These are phyloP conservation scores for Smittia sp. DNA, from an alignment of 2,888 invertebrate species.

Conservation along the genomic window DNA sequence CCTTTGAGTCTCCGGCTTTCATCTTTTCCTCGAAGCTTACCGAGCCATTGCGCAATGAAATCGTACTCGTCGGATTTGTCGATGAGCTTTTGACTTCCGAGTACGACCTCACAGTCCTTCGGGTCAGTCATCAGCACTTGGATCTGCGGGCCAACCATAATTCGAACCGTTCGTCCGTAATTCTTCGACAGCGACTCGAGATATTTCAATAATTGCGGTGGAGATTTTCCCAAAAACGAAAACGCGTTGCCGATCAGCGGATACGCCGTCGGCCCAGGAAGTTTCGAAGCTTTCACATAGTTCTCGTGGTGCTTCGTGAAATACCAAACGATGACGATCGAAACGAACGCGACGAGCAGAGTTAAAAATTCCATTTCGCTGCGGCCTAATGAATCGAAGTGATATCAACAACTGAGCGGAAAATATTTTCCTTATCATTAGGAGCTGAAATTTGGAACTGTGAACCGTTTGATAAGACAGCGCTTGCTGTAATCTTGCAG, in stretches of 20 bases:
- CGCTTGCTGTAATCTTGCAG: too few relatives aligned
- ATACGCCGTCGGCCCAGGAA: constrained; percentile 51
- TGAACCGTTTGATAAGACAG: neutral
- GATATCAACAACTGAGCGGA: neutral
- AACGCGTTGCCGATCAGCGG: constrained; percentile 58
- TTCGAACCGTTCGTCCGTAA: constrained; percentile 47
- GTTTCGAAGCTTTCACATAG: constrained; percentile 46
- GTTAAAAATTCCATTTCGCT: constrained; percentile 24
- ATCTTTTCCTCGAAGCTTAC: too few relatives aligned
- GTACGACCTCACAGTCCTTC: constrained; percentile 52
- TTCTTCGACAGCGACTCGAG: constrained; percentile 44
- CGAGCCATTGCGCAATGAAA: constrained; percentile 46
- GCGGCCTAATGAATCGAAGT: neutral
- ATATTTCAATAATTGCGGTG: constrained; percentile 44
- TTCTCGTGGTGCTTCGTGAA: constrained; percentile 47
- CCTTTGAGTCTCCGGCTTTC: too few relatives aligned
- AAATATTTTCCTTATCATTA: neutral
- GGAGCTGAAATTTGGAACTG: neutral
- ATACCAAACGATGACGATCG: neutral
- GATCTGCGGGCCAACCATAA: constrained; percentile 49
- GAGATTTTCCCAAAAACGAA: constrained; percentile 53
- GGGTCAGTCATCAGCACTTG: constrained; percentile 50
- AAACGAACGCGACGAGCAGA: neutral
- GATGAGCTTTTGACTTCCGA: constrained; percentile 48
- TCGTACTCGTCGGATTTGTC: constrained; percentile 59